Evolutionary conservation across 2,797 vertebrate species (phyloP).

Genomic region (Hafferia zeledoni): DNA sequence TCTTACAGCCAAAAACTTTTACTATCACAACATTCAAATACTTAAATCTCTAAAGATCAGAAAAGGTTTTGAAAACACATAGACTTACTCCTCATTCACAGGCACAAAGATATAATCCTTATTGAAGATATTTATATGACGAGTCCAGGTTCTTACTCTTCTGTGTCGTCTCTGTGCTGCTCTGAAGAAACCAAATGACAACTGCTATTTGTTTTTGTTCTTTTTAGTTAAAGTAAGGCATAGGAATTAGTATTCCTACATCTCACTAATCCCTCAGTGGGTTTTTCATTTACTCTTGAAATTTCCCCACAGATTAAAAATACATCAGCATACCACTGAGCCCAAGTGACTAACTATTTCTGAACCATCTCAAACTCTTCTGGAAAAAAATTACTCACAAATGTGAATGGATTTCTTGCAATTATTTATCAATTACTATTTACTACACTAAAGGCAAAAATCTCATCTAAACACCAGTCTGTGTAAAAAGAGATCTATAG

Average conservation of each 20-base stretch:
- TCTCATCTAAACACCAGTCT: not conserved
- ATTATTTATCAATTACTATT: not conserved
- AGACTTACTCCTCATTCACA: conserved; percentile 97
- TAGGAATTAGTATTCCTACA: not conserved
- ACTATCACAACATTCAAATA: not conserved
- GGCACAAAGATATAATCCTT: conserved; percentile 98
- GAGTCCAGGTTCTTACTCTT: conserved; percentile 96
- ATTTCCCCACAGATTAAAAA: not conserved
- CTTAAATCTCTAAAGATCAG: not conserved
- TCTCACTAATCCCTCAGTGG: not conserved
- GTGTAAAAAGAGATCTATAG: not conserved
- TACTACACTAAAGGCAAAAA: not conserved
- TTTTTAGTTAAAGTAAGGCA: not conserved
- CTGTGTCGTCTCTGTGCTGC: conserved; percentile 90
- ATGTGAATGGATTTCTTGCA: not conserved
- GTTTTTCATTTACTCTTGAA: not conserved
- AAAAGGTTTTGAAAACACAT: not conserved
- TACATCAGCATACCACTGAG: not conserved
- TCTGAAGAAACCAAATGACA: conserved; percentile 70
- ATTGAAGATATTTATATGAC: conserved; percentile 93
- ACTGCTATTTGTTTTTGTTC: not conserved
- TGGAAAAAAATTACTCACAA: not conserved
- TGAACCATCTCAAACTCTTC: not conserved
- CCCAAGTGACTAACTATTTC: not conserved
- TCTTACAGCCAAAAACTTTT: not conserved